Evolutionary conservation across 2,797 vertebrate species (phyloP).

Genomic region (Sphaeramia orbicularis): DNA sequence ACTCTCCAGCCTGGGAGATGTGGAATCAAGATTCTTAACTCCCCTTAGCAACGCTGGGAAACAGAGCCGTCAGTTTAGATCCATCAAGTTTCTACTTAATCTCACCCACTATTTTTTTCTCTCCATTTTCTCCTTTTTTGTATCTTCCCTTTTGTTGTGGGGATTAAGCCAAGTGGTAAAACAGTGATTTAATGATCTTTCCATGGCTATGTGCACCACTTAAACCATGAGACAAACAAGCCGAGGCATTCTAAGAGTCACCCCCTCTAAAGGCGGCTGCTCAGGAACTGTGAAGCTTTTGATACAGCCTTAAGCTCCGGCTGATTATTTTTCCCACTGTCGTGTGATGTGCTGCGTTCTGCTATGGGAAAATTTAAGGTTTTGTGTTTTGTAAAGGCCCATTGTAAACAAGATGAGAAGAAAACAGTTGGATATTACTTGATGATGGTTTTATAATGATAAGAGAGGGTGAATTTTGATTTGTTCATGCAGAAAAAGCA

Average conservation of each 20-base stretch:
- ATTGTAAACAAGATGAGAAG: slow-evolving; percentile 68
- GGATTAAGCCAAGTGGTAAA: slow-evolving; percentile 89
- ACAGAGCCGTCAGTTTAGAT: slow-evolving; percentile 86
- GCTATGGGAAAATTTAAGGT: slow-evolving; percentile 79
- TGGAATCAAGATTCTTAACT: slow-evolving; percentile 75
- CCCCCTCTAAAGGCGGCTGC: slow-evolving; percentile 75
- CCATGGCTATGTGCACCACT: slow-evolving; percentile 85
- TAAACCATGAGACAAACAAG: slow-evolving; percentile 85
- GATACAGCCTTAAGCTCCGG: slow-evolving; percentile 74
- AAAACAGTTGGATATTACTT: slow-evolving; percentile 72
- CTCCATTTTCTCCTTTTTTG: slow-evolving; percentile 75
- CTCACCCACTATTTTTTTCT: slow-evolving; percentile 74
- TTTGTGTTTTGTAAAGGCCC: slow-evolving; percentile 71
- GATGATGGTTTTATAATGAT: slow-evolving; percentile 61
- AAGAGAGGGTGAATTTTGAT: slow-evolving; percentile 42
- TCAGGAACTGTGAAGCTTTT: slow-evolving; percentile 81
- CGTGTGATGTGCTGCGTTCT: slow-evolving; percentile 68
- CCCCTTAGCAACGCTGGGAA: slow-evolving; percentile 84
- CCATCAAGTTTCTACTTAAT: slow-evolving; percentile 86
- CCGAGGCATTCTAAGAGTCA: slow-evolving; percentile 81
- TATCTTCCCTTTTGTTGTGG: slow-evolving; percentile 81
- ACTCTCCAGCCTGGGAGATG: slow-evolving; percentile 67
- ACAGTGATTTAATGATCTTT: slow-evolving; percentile 90
- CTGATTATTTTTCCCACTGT: slow-evolving; percentile 74
- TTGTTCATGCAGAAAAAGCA: slow-evolving; percentile 29